These are phyloP conservation scores for Novumbra hubbsi DNA, from an alignment of 2,797 vertebrate species.

Conservation along the genomic window DNA sequence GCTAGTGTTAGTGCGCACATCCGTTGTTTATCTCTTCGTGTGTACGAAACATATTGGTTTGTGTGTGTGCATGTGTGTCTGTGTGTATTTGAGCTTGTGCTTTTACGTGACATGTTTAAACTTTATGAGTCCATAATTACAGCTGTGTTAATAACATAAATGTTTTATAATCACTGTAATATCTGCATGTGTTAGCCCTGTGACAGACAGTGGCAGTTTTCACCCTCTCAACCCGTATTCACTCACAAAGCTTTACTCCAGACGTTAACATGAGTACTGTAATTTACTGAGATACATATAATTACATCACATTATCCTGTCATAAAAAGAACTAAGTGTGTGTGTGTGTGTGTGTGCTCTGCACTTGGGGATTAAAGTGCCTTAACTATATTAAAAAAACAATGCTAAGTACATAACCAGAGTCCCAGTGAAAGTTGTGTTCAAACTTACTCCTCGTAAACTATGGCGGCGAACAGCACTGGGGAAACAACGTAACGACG, in stretches of 20 bases:
- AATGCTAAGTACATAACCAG: neutral
- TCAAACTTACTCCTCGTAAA: neutral
- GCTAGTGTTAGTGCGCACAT: conserved; percentile 24
- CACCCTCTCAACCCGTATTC: conserved; percentile 16
- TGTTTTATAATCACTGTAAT: conserved; percentile 52
- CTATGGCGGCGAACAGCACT: too few relatives aligned
- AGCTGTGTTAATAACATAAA: conserved; percentile 48
- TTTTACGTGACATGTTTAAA: conserved; percentile 32
- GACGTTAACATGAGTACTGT: conserved; percentile 23
- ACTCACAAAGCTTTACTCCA: neutral
- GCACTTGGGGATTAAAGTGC: neutral
- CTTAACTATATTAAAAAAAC: neutral
- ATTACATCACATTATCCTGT: conserved; percentile 23
- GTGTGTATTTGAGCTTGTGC: conserved; percentile 28
- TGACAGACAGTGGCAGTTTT: conserved; percentile 53
- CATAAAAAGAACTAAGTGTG: conserved; percentile 22
- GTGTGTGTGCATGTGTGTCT: conserved; percentile 1
- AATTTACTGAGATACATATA: conserved; percentile 38
- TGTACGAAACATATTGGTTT: neutral
- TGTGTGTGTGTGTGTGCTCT: neutral
- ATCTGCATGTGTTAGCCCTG: conserved; percentile 41
- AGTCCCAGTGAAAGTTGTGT: neutral
- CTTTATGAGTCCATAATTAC: conserved; percentile 55
- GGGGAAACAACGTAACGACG: neutral
- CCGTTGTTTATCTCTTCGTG: conserved; percentile 30